These are phyloP conservation scores for Hyles vespertilio DNA, from an alignment of 1,140 invertebrate species.

Conservation along the genomic window DNA sequence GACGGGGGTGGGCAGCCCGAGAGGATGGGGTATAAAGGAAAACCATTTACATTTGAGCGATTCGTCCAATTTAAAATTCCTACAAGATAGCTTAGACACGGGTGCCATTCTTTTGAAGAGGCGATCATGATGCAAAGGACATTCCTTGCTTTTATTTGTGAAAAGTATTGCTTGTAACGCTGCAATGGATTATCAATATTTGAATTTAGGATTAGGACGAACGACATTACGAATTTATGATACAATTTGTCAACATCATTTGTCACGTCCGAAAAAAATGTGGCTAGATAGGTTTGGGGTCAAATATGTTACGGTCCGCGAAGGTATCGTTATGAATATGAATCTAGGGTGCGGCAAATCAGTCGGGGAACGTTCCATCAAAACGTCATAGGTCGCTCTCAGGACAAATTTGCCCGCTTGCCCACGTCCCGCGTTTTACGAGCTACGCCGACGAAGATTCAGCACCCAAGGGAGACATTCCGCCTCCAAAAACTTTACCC, in stretches of 20 bases:
- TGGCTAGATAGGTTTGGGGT: constrained; percentile 33
- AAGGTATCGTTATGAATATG: constrained; percentile 69
- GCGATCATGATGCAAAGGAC: constrained; percentile 58
- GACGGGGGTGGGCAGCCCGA: constrained; percentile 63
- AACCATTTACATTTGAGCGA: constrained; percentile 78
- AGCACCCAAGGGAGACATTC: constrained; percentile 72
- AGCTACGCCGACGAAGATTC: constrained; percentile 70
- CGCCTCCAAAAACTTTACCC: constrained; percentile 75
- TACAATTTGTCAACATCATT: constrained; percentile 14
- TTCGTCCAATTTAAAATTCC: constrained; percentile 78
- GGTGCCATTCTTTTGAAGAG: constrained; percentile 73
- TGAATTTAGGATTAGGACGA: background rate
- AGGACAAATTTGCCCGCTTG: constrained; percentile 71
- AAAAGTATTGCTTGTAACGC: constrained; percentile 49
- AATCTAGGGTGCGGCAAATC: constrained; percentile 65
- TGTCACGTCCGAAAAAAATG: constrained; percentile 23
- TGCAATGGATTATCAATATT: constrained; percentile 1
- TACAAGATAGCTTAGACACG: constrained; percentile 76
- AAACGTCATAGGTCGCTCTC: constrained; percentile 73
- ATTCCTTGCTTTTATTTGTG: constrained; percentile 39
- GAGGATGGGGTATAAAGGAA: constrained; percentile 76
- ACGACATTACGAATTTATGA: constrained; percentile 20
- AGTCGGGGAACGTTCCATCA: constrained; percentile 67
- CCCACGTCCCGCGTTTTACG: constrained; percentile 72
- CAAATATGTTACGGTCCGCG: constrained; percentile 36